Evolutionary conservation across 2,888 invertebrate species (phyloP).

Genomic region (Odiellus spinosus): DNA sequence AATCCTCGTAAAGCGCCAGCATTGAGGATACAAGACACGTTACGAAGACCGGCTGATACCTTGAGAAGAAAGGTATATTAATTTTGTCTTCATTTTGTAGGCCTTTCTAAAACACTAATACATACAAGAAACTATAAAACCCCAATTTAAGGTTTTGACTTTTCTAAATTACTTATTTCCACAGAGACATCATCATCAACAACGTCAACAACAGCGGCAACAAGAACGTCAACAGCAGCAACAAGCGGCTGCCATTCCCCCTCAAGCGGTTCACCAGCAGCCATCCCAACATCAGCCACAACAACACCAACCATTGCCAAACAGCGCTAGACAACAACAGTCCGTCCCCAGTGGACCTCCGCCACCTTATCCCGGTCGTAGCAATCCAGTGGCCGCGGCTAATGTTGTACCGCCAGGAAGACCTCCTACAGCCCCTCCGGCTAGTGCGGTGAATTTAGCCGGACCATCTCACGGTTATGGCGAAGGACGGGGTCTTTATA

Average conservation of each 20-base stretch:
- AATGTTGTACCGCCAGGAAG: constrained; percentile 22
- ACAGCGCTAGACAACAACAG: background rate
- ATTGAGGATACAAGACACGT: constrained; percentile 75
- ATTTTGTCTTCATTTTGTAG: background rate
- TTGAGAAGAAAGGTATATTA: constrained; percentile 53
- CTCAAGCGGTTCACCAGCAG: too few species aligned
- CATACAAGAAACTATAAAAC: too few species aligned
- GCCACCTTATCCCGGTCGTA: constrained; percentile 27
- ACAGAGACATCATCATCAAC: too few species aligned
- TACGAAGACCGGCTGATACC: constrained; percentile 79
- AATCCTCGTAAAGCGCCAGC: constrained; percentile 96
- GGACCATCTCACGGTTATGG: constrained; percentile 52
- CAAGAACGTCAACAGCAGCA: too few species aligned
- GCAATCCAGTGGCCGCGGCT: constrained; percentile 3
- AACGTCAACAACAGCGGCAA: too few species aligned
- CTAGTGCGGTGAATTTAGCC: constrained; percentile 23
- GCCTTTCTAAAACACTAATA: too few species aligned
- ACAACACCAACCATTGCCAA: too few species aligned
- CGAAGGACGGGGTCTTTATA: constrained; percentile 52
- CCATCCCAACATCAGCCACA: too few species aligned
- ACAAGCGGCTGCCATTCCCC: too few species aligned
- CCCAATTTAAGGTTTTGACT: too few species aligned
- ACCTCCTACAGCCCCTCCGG: constrained; percentile 24
- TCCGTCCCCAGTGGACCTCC: constrained; percentile 20
- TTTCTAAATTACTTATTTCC: too few species aligned